Base-by-base conservation (phyloP, 1,140 invertebrate species). In the Hesperophylax magnus region DNA sequence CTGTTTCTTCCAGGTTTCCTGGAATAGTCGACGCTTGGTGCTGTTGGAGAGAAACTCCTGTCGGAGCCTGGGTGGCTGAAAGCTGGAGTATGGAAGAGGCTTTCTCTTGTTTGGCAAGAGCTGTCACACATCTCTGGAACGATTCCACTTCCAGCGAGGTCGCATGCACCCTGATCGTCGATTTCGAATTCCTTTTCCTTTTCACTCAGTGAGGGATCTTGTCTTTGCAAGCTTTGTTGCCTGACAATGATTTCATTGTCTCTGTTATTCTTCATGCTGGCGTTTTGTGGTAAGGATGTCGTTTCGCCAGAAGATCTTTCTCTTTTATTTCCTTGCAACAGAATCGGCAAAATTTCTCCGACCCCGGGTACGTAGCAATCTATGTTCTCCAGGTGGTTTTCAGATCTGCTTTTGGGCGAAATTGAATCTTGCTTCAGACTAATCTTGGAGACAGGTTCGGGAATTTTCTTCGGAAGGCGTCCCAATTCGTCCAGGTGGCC, bases 51-150 rank as follows among this genome's bases (percentile, higher is more conserved):
- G 31, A 82, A 80, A 58, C 81, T 82, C 86, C 88, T 76, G 86
- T 86, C 83, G 85, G 89, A 83, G 17, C 60, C 77, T 86, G 87
- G 61, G 85, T 88, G 34, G 84, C 86, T 0, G 86, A 88, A 77
- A 78, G 31, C 60, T 22, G 78, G 65, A 1, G 87, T 87, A 61
- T 94, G 92, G 85, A 95, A 94, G 3, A 96, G 87, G 85, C 94
- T 95, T 85, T 96, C 94, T 53, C 94, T 90, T 0, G 95, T 96
- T 86, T 96, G 95, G 85, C 94, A 96, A 3, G 93, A 94, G 74
- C 92, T 95, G 85, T 96, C 95, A 78, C 93, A 92, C 87, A 94
- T 96, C 85, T 95, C 94, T 17, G 93, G 91, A 9, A 87, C 86
- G 5, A 86, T 63, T 17, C 69, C 67, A 34, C 63, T 77, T 14